Conservation (phyloP, 1,140 invertebrate species). For the Streblospio benedicti region DNA sequence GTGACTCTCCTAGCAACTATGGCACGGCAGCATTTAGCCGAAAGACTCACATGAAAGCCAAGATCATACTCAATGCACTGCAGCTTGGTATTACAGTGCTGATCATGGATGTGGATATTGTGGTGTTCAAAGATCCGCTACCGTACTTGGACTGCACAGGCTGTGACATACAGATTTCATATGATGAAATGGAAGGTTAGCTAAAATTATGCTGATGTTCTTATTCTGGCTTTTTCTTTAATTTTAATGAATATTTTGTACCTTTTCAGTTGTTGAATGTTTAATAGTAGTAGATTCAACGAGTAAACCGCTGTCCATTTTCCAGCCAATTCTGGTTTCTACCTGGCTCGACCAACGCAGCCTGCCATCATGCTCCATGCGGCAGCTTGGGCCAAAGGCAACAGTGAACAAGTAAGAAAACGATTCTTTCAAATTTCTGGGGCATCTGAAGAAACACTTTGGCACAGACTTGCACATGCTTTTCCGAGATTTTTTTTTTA, state of each 20-base stretch:
- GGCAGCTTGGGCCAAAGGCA: neutral
- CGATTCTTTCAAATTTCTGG: no score
- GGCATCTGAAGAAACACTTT: no score
- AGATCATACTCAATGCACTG: slow-evolving; percentile 3
- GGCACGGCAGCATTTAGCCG: neutral
- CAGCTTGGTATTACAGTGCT: neutral
- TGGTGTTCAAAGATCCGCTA: slow-evolving; percentile 13
- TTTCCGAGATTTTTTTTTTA: no score
- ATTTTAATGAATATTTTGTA: no score
- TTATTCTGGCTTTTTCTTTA: no score
- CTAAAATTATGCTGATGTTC: no score
- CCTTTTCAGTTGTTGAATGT: no score
- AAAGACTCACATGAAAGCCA: slow-evolving; percentile 11
- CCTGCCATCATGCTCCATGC: neutral
- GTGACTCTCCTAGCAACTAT: neutral
- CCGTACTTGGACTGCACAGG: neutral
- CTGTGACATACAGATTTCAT: slow-evolving; percentile 6
- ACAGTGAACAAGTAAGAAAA: no score
- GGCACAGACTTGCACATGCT: no score
- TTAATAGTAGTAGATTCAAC: no score
- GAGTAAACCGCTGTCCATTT: no score
- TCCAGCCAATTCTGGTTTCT: slow-evolving; percentile 12
- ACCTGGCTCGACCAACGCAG: neutral
- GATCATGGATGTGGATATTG: slow-evolving; percentile 10
- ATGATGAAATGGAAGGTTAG: neutral